Evolutionary conservation across 1,140 invertebrate genomes (phyloP), one percentile per base, ranked within the genome.

Genomic region (Leptinotarsa lineolata): DNA sequence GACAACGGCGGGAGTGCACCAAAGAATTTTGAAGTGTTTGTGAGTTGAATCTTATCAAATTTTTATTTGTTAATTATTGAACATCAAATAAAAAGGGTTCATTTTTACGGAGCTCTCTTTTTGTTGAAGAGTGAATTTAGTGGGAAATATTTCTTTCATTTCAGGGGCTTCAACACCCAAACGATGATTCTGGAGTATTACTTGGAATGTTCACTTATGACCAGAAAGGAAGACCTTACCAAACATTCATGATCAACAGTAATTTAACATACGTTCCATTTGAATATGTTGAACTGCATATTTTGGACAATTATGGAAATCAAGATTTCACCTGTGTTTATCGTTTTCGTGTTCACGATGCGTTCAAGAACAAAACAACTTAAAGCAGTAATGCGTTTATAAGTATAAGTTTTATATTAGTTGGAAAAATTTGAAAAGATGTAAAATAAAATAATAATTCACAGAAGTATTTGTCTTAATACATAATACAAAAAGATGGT

Each of bases 281-380:
- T 67, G 72, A 77, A 61, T 66, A 54, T 59, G 72, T 80, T 11
- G 75, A 78, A 16, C 64, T 78, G 20, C 58, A 45, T 12, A 75
- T 78, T 70, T 22, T 78, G 8, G 77, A 68, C 60, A 80, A 80
- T 63, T 77, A 78, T 61, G 77, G 77, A 22, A 77, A 77, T 20
- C 44, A 72, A 22, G 75, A 77, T 22, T 80, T 74, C 20, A 78
- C 77, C 15, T 78, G 77, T 22, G 63, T 80, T 22, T 80, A 80
- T 74, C 68, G 78, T 60, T 78, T 78, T 61, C 68, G 77, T n/a
- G 77, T 78, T 8, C 77, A 78, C 44, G 68, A 72, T 44, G 46
- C 4, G 13, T 63, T 22, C 61, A 63, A 63, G 20, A 63, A 63
- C 20, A 20, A 63, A 22, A 30, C 24, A 30, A 63, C 15, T 22